Evolutionary conservation across 92 coral and sea anemone genomes (phyloP), one percentile per base, ranked within the genome.

Genomic region (Phenganax marumi): DNA sequence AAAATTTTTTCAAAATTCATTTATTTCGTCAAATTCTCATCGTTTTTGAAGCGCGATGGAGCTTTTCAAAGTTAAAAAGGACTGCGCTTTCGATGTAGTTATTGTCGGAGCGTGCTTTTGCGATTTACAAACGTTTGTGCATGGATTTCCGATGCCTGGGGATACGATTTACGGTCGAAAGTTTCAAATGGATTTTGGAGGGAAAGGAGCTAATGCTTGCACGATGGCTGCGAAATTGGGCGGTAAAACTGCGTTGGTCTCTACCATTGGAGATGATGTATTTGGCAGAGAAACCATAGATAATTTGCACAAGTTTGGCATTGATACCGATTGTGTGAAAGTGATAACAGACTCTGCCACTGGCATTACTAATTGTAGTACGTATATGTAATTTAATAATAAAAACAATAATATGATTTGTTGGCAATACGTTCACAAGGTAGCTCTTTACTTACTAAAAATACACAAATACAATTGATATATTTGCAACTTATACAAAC

Each of bases 161-260:
- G 98, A 94, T 84, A 94, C 97, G 18, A 70, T 91, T 1, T 87
- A 85, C 12, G 97, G 97, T 52, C 66, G 85, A 10, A 92, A 92
- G 56, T 94, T 94, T 74, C 93, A 84, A 25, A 43, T 87, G 9
- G 98, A 92, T 75, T 94, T 89, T 60, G 98, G 98, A 12, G 98
- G 98, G 18, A 94, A 94, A 74, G 98, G 97, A 52, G 85, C 98
- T 17, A 94, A 94, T 78, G 93, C 91, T 58, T 92, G 97, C 65
- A 73, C 90, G 5, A 94, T 94, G 98, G 97, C 98, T 0, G 92
- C 93, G n/a, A 94, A 94, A 73, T 92, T 94, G 26, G 98, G 98
- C 2, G 98, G 94, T 8, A 88, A 80, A 6, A 90, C 91, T 8
- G 89, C 89, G 8, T 92, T 94, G 98, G 88, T 94, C 12, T 87